Conservation (phyloP, 2,113 vertebrate species). For the Platysternon megacephalum region DNA sequence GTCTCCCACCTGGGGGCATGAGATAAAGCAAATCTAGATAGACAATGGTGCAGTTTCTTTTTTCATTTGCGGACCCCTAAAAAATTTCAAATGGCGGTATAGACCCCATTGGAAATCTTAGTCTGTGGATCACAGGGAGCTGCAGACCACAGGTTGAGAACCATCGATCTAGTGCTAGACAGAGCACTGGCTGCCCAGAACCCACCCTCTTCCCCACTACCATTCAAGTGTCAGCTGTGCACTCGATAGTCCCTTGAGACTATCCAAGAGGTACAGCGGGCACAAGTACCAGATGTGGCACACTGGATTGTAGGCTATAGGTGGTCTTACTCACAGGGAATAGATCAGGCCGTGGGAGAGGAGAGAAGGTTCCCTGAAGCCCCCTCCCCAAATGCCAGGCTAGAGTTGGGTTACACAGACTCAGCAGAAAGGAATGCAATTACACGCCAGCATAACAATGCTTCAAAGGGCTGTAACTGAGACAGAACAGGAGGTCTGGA, state of each 20-base stretch:
- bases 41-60: too few relatives aligned
- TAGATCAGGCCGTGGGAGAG: rapidly evolving
- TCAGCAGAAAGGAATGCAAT: slow-evolving; percentile 70
- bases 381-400: slow-evolving; percentile 1
- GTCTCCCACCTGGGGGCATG: not conserved
- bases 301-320: not conserved
- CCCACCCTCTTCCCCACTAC: not conserved
- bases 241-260: not conserved
- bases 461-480: not conserved
- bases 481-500: not conserved
- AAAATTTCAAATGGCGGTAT: too few relatives aligned
- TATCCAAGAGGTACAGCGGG: too few relatives aligned
- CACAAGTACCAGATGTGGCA: not conserved
- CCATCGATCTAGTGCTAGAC: not conserved
- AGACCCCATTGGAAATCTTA: too few relatives aligned
- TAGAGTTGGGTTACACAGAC: slow-evolving; percentile 48
- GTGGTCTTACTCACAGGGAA: not conserved
- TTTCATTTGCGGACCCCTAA: too few relatives aligned
- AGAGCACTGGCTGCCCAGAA: not conserved
- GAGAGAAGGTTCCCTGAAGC: not conserved
- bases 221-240: not conserved
- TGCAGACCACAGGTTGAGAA: too few relatives aligned
- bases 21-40: not conserved
- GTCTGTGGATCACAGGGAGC: too few relatives aligned
- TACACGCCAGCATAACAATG: not conserved